Evolutionary conservation across 2,888 invertebrate genomes (phyloP).

Genomic region (Ethmia dodecea): DNA sequence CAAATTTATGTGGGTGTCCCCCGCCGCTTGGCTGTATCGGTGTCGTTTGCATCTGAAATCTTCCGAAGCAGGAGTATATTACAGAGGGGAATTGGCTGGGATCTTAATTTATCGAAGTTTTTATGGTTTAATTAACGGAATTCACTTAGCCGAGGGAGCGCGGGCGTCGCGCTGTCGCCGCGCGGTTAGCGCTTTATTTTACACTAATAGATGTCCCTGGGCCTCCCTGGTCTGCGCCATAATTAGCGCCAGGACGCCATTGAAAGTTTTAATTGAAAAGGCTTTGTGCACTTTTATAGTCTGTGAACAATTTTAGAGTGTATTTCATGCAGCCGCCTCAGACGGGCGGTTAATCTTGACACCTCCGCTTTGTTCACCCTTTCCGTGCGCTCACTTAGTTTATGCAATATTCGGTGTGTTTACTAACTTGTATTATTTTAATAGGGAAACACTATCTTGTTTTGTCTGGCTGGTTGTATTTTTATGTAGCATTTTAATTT

Average conservation of each 20-base stretch:
- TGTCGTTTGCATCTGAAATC: constrained; percentile 75
- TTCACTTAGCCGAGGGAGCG: constrained; percentile 66
- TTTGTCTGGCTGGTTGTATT: too few relatives aligned
- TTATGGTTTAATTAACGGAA: constrained; percentile 80
- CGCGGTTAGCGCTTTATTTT: constrained; percentile 60
- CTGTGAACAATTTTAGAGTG: constrained; percentile 59
- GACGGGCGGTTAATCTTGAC: constrained; percentile 40
- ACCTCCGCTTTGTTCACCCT: constrained; percentile 28
- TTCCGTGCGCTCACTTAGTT: constrained; percentile 2
- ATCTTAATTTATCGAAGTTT: constrained; percentile 79
- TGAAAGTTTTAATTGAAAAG: constrained; percentile 76
- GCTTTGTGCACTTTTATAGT: constrained; percentile 71
- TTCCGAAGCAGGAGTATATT: constrained; percentile 66
- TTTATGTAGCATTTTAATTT: too few relatives aligned
- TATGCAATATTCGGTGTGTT: constrained; percentile 4
- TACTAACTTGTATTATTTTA: too few relatives aligned
- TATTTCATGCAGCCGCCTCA: constrained; percentile 40
- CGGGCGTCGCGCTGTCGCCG: constrained; percentile 33
- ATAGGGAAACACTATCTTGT: too few relatives aligned
- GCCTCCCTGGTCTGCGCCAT: constrained; percentile 36
- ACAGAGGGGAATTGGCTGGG: constrained; percentile 74
- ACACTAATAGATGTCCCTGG: constrained; percentile 65
- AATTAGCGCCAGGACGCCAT: constrained; percentile 67
- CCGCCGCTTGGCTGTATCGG: constrained; percentile 55
- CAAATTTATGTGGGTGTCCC: constrained; percentile 52